Evolutionary conservation across 2,888 invertebrate genomes (phyloP).

Genomic region (Minunthozetes semirufus): DNA sequence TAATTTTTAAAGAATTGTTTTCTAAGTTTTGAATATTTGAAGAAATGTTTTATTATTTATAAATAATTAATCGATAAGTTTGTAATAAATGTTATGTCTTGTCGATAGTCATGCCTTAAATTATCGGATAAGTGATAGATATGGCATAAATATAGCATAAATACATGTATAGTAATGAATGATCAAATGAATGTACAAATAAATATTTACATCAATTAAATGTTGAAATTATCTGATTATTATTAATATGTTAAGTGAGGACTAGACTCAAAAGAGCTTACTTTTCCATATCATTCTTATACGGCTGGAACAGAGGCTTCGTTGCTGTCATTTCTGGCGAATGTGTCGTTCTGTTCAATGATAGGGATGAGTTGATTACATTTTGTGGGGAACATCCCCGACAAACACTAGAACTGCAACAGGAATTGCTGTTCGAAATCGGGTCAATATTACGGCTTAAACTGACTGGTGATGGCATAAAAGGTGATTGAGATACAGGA

Average conservation of each 20-base stretch:
- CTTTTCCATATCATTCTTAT: conserved; percentile 56
- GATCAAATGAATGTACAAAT: no score
- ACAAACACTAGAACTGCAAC: conserved; percentile 16
- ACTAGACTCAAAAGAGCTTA: conserved; percentile 7
- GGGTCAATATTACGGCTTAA: background rate
- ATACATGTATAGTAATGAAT: no score
- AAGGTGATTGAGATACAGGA: background rate
- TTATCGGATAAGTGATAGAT: no score
- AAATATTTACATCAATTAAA: no score
- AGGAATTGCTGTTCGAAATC: conserved; percentile 13
- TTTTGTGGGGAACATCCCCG: conserved; percentile 32
- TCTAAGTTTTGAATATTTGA: no score
- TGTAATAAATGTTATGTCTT: no score
- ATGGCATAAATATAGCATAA: no score
- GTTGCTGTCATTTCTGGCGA: background rate
- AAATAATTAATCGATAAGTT: no score
- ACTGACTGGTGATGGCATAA: background rate
- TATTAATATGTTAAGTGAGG: background rate
- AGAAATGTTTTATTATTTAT: no score
- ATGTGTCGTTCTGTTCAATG: conserved; percentile 32
- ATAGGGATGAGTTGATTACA: conserved; percentile 34
- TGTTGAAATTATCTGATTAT: background rate
- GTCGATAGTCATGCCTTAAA: no score
- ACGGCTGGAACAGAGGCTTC: conserved; percentile 61
- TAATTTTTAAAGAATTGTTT: no score